Percentiles rank a stretch among this genome's conserved stretches.
phyloP scores from a whole-genome alignment of 2,888 invertebrate genomes.

The Melinaea menophilus region DNA sequence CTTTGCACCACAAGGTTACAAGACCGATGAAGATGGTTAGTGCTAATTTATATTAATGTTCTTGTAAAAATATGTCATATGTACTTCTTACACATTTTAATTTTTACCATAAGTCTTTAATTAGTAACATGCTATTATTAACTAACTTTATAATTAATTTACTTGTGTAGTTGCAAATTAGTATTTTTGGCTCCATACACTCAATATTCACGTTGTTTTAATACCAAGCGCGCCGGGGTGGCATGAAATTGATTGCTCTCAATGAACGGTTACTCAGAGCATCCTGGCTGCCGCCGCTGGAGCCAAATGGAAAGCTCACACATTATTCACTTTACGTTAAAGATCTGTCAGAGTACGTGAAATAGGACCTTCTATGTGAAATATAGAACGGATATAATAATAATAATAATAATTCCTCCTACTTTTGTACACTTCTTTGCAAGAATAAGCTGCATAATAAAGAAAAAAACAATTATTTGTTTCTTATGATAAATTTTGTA shows the following conservation, averaged over 20 bases:
- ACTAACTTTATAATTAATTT: too few relatives aligned
- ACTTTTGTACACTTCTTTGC: background rate
- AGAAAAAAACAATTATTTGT: too few relatives aligned
- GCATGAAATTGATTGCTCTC: conserved; percentile 89
- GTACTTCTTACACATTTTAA: too few relatives aligned
- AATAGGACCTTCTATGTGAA: background rate
- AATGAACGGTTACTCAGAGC: conserved; percentile 89
- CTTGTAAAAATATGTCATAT: too few relatives aligned
- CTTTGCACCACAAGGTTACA: conserved; percentile 85
- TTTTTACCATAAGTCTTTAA: too few relatives aligned
- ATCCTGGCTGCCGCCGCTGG: conserved; percentile 89
- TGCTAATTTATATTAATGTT: background rate
- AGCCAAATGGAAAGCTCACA: conserved; percentile 88
- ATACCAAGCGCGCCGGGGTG: conserved; percentile 91
- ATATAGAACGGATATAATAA: background rate
- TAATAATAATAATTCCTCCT: background rate
- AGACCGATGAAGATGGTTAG: conserved; percentile 91
- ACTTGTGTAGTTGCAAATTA: too few relatives aligned
- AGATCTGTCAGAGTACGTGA: conserved; percentile 80
- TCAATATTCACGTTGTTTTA: conserved; percentile 44
- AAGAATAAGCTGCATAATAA: too few relatives aligned
- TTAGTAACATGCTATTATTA: too few relatives aligned
- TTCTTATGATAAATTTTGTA: too few relatives aligned
- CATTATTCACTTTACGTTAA: conserved; percentile 89
- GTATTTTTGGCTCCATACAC: background rate